These are phyloP conservation scores for Agrenia bidenticulata DNA, from an alignment of 2,888 invertebrate genomes.

Conservation along the genomic window DNA sequence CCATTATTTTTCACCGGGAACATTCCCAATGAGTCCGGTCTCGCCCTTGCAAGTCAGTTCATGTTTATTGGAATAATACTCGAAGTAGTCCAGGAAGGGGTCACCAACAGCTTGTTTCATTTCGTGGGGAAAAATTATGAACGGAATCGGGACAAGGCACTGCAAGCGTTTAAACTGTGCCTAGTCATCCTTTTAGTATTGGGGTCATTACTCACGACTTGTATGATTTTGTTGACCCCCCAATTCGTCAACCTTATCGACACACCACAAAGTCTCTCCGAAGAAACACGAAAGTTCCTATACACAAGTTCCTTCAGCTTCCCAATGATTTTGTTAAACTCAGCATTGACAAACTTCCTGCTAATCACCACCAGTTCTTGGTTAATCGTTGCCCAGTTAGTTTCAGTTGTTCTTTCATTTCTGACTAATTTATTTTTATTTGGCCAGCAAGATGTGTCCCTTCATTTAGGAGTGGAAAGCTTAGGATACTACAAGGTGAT, in stretches of 20 bases:
- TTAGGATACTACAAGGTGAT: constrained; percentile 43
- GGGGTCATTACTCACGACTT: constrained; percentile 25
- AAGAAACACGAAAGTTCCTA: constrained; percentile 35
- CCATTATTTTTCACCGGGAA: constrained; percentile 45
- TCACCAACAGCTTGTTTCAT: constrained; percentile 42
- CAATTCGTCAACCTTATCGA: constrained; percentile 41
- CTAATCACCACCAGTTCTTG: constrained; percentile 37
- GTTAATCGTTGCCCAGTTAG: constrained; percentile 31
- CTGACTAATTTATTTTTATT: constrained; percentile 37
- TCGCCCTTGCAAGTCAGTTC: constrained; percentile 41
- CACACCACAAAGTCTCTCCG: constrained; percentile 36
- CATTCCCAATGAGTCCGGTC: constrained; percentile 38
- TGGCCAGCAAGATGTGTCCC: constrained; percentile 32
- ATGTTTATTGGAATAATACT: constrained; percentile 35
- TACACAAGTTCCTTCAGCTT: constrained; percentile 43
- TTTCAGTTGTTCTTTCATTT: constrained; percentile 31
- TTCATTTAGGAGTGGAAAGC: constrained; percentile 39
- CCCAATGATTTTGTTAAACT: constrained; percentile 29
- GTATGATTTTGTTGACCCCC: constrained; percentile 26
- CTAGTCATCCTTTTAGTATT: constrained; percentile 23
- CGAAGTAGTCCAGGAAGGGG: constrained; percentile 45
- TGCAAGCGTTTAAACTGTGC: constrained; percentile 40
- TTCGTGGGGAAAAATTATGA: constrained; percentile 41
- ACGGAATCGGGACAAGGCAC: constrained; percentile 22
- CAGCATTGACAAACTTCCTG: constrained; percentile 33